These are phyloP conservation scores for Chamaea fasciata DNA, from an alignment of 2,113 vertebrate genomes.

Conservation along the genomic window DNA sequence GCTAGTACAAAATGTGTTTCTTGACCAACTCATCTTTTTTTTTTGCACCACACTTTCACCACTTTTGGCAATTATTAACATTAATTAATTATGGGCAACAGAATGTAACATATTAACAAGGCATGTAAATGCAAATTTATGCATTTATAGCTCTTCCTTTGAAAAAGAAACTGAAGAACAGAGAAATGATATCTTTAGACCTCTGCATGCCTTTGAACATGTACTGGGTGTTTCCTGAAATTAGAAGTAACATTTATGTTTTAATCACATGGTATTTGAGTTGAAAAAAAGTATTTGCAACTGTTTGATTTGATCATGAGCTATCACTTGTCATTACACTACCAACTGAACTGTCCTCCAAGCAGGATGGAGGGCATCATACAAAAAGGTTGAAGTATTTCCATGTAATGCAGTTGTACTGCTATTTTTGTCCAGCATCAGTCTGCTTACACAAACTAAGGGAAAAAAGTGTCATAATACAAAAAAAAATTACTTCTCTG, in stretches of 20 bases:
- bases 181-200: background rate
- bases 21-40: background rate
- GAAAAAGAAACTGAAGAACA: background rate
- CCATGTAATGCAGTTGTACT: background rate
- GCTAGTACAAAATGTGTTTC: background rate
- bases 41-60: accelerated
- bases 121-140: background rate
- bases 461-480: background rate
- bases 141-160: background rate
- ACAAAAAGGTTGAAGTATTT: background rate
- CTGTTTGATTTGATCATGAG: background rate
- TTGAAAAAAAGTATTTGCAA: background rate
- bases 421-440: background rate
- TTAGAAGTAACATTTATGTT: background rate
- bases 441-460: background rate
- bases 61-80: background rate
- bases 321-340: background rate
- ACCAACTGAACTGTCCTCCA: background rate
- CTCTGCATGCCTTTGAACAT: background rate
- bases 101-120: background rate
- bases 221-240: background rate
- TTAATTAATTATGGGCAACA: background rate
- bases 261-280: background rate
- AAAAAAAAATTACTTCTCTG: background rate
- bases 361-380: background rate